Percentiles rank a stretch among this genome's conserved stretches.
These are phyloP conservation scores for Hylaeus volcanicus DNA, from an alignment of 1,140 invertebrate species.

Conservation along the genomic window DNA sequence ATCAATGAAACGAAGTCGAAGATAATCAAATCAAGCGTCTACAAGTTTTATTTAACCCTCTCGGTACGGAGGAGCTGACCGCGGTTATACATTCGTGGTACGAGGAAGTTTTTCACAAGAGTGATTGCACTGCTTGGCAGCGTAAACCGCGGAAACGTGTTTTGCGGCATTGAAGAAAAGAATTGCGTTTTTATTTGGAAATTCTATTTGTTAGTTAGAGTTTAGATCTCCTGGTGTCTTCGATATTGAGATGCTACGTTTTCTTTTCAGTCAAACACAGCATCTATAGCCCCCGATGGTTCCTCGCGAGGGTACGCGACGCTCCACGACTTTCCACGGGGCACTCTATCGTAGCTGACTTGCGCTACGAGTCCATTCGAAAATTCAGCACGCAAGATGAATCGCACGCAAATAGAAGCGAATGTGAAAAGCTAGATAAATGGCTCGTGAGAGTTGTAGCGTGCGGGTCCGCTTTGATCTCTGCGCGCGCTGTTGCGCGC, in stretches of 20 bases:
- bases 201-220: too few relatives aligned
- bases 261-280: neutral
- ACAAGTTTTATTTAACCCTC: too few relatives aligned
- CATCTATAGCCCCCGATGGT: neutral
- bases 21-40: too few relatives aligned
- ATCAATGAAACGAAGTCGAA: too few relatives aligned
- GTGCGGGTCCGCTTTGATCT: neutral
- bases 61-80: too few relatives aligned
- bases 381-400: conserved; percentile 11
- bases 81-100: too few relatives aligned
- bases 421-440: conserved; percentile 1
- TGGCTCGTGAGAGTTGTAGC: neutral
- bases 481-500: neutral
- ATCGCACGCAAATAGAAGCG: conserved; percentile 9
- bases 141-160: too few relatives aligned
- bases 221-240: too few relatives aligned
- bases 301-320: neutral
- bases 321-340: neutral
- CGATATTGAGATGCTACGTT: conserved; percentile 10
- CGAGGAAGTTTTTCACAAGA: too few relatives aligned
- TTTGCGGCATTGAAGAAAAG: too few relatives aligned
- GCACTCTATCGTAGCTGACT: neutral
- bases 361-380: conserved; percentile 4
- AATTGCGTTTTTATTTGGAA: too few relatives aligned
- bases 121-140: too few relatives aligned